phyloP scores from a whole-genome alignment of 2,113 vertebrate species.

The Rhombomys opimus region DNA sequence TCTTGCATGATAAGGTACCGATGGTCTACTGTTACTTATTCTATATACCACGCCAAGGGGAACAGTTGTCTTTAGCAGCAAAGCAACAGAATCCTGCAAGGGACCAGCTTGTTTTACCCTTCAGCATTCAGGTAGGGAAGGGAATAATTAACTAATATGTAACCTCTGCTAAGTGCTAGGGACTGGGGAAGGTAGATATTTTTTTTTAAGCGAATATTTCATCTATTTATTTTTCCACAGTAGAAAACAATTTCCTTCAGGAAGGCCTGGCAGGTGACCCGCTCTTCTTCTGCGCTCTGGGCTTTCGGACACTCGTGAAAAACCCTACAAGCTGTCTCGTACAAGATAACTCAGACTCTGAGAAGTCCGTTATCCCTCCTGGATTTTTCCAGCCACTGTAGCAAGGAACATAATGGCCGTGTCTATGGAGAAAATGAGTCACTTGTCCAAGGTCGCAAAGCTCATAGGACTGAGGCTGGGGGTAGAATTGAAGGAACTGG shows the following conservation, averaged over 20 bases:
- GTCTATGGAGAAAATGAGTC: not conserved
- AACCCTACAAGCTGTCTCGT: not conserved
- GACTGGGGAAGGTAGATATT: not conserved
- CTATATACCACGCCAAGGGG: not conserved
- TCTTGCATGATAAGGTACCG: not conserved
- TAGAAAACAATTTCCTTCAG: not conserved
- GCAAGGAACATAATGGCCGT: not conserved
- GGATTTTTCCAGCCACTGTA: not conserved
- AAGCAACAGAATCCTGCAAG: not conserved
- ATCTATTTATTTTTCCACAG: constrained; percentile 19
- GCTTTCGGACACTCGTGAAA: not conserved
- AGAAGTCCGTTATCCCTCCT: not conserved
- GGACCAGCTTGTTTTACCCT: not conserved
- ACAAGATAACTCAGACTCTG: not conserved
- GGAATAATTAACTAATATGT: too few relatives aligned
- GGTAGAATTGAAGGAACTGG: not conserved
- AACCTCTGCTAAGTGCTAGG: not conserved
- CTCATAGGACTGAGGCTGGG: not conserved
- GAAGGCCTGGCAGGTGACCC: not conserved
- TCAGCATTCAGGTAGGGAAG: not conserved
- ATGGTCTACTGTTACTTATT: not conserved
- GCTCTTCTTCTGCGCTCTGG: not conserved
- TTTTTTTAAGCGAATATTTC: not conserved
- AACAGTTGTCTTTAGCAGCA: not conserved
- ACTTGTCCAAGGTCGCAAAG: not conserved